These are phyloP conservation scores for Arnoldichthys spilopterus DNA, from an alignment of 2,797 vertebrate species.

Conservation along the genomic window DNA sequence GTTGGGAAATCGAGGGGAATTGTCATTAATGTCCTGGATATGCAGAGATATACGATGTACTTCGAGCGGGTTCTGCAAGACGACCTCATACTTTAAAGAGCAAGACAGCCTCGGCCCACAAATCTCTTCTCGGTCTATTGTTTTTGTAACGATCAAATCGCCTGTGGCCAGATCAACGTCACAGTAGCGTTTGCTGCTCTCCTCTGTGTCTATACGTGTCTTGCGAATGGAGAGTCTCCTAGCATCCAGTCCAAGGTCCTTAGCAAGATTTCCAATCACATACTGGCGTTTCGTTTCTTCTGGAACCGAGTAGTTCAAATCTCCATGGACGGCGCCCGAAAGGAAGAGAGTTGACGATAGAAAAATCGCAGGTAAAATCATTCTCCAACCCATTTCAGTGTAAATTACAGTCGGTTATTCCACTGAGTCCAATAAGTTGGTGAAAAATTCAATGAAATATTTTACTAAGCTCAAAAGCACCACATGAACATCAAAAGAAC, in stretches of 20 bases:
- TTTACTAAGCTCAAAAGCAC: not conserved
- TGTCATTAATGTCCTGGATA: constrained; percentile 60
- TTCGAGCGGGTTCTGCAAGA: constrained; percentile 56
- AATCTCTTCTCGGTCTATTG: constrained; percentile 53
- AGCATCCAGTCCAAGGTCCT: constrained; percentile 47
- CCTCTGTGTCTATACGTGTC: constrained; percentile 64
- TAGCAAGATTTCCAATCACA: constrained; percentile 50
- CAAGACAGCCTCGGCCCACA: constrained; percentile 28
- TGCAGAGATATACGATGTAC: constrained; percentile 44
- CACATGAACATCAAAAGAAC: not conserved
- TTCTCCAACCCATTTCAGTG: not conserved
- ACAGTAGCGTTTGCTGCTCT: constrained; percentile 53
- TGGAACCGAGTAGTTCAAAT: constrained; percentile 39
- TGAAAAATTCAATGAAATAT: too few species aligned
- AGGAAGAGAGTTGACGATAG: not conserved
- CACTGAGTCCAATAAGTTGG: too few species aligned
- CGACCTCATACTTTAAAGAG: constrained; percentile 42
- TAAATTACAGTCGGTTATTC: not conserved
- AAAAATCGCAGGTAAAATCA: not conserved
- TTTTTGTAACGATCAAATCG: constrained; percentile 52
- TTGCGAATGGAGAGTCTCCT: constrained; percentile 58
- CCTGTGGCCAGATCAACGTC: constrained; percentile 55
- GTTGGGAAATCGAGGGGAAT: constrained; percentile 64
- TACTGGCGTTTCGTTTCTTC: constrained; percentile 48
- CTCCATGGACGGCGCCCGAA: not conserved